A percentile compares a stretch with the other conserved stretches of the same genome.
phyloP scores from a whole-genome alignment of 2,888 invertebrate species.

The Scaptomyza parva region DNA sequence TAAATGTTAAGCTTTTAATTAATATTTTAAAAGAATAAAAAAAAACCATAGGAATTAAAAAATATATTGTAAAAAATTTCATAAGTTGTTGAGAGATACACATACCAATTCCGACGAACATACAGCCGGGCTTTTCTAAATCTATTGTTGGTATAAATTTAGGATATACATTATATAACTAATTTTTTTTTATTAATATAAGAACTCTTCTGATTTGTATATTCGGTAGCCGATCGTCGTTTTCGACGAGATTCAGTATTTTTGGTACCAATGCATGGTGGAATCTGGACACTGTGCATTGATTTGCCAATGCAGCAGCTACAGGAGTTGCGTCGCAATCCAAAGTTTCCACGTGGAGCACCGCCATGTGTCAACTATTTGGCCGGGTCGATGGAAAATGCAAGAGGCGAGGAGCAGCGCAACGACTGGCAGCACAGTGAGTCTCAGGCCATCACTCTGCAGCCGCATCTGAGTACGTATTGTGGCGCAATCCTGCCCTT shows the following conservation, averaged over 20 bases:
- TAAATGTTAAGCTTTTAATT: too few species aligned
- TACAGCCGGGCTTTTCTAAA: too few species aligned
- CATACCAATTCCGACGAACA: too few species aligned
- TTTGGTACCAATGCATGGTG: conserved; percentile 95
- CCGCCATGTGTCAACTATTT: conserved; percentile 93
- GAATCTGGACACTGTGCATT: conserved; percentile 95
- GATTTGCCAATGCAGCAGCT: conserved; percentile 92
- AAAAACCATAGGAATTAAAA: too few species aligned
- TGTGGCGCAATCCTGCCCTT: conserved; percentile 78
- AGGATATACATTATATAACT: too few species aligned
- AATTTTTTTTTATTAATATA: background rate
- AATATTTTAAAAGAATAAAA: too few species aligned
- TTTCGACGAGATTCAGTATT: conserved; percentile 86
- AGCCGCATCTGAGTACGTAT: conserved; percentile 85
- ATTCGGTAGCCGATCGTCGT: conserved; percentile 84
- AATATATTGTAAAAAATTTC: too few species aligned
- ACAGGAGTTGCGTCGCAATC: conserved; percentile 85
- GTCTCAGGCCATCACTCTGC: conserved; percentile 85
- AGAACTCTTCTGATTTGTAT: background rate
- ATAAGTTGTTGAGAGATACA: too few species aligned
- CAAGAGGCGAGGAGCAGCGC: conserved; percentile 89
- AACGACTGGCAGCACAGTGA: conserved; percentile 93
- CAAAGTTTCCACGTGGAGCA: conserved; percentile 85
- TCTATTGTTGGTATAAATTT: too few species aligned
- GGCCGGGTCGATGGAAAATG: conserved; percentile 88